Evolutionary conservation across 2,888 invertebrate species (phyloP).

Genomic region (Biston stratarius): DNA sequence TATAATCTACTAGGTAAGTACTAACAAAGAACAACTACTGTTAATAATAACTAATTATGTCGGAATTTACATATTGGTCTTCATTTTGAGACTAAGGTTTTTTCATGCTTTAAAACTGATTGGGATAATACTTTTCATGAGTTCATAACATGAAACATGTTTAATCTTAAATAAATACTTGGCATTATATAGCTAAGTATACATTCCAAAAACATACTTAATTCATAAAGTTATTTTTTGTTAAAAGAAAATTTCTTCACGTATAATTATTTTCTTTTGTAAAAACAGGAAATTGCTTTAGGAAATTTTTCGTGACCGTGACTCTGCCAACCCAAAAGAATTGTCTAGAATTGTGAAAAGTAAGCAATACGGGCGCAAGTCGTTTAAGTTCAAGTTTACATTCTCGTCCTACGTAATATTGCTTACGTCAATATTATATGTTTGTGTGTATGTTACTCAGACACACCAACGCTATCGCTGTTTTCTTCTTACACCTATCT

Average conservation of each 20-base stretch:
- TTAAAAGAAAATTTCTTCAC: not conserved
- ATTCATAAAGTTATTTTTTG: not conserved
- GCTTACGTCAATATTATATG: slow-evolving; percentile 4
- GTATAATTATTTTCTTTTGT: too few species aligned
- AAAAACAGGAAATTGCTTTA: not conserved
- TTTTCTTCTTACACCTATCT: not conserved
- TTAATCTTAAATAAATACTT: too few species aligned
- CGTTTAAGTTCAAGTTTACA: slow-evolving; percentile 23
- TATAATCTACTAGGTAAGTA: too few species aligned
- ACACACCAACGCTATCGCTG: not conserved
- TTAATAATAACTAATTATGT: too few species aligned
- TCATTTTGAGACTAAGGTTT: too few species aligned
- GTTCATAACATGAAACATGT: too few species aligned
- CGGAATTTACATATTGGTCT: too few species aligned
- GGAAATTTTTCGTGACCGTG: not conserved
- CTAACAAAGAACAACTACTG: too few species aligned
- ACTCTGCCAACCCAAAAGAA: not conserved
- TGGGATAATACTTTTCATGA: too few species aligned
- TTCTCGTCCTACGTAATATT: slow-evolving; percentile 5
- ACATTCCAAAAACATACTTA: not conserved
- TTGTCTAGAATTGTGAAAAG: not conserved
- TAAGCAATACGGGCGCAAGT: not conserved
- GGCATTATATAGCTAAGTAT: too few species aligned
- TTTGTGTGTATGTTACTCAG: slow-evolving; percentile 2
- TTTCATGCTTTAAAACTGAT: not conserved